These are phyloP conservation scores for Amitus sp. DNA, from an alignment of 2,888 invertebrate species.

Conservation along the genomic window DNA sequence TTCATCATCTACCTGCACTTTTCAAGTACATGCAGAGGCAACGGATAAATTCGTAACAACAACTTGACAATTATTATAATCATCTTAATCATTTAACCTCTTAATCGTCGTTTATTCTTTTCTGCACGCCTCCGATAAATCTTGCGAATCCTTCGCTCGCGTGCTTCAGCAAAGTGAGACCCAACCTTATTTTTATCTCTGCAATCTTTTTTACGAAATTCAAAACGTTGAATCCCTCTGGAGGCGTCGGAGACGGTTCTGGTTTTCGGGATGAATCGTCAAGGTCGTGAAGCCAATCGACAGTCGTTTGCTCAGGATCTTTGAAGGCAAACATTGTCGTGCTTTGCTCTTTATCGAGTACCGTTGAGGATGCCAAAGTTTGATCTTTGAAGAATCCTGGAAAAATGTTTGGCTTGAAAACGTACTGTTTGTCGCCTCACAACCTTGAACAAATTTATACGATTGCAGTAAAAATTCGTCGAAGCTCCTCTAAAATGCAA, in stretches of 20 bases:
- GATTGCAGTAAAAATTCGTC: no score
- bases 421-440: no score
- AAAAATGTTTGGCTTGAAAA: not conserved
- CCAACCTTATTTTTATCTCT: constrained; percentile 76
- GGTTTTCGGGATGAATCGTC: constrained; percentile 35
- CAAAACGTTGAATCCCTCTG: constrained; percentile 63
- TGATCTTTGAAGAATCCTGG: not conserved
- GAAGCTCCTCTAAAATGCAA: no score
- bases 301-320: constrained; percentile 42
- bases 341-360: not conserved
- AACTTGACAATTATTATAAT: constrained; percentile 42
- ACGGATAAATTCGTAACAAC: constrained; percentile 12
- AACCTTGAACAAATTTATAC: no score
- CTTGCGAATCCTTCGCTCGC: constrained; percentile 75
- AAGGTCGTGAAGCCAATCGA: constrained; percentile 43
- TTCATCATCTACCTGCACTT: constrained; percentile 14
- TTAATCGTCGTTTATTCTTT: constrained; percentile 61
- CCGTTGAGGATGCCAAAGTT: not conserved
- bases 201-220: constrained; percentile 73
- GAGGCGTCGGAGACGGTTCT: constrained; percentile 39
- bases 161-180: constrained; percentile 74
- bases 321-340: constrained; percentile 22
- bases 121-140: constrained; percentile 73
- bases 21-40: constrained; percentile 10
- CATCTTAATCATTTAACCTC: no score